Evolutionary conservation across 2,113 vertebrate species (phyloP), one percentile per base, ranked within the genome.

Genomic region (Galbula dea): DNA sequence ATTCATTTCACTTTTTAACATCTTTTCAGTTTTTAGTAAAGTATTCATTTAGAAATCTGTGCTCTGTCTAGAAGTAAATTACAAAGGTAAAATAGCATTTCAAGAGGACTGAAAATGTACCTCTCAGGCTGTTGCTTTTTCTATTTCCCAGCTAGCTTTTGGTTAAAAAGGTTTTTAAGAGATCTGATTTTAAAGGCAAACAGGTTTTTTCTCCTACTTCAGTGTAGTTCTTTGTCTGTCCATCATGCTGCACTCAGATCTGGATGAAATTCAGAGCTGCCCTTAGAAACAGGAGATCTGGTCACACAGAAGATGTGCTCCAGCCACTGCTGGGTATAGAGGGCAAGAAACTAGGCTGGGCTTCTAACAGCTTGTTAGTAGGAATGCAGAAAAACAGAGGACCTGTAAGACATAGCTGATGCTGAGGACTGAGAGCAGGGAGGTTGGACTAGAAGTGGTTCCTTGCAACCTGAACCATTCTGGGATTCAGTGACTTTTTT

Each of bases 1-100:
- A 91, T 96, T 97, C 61, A 74, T 97, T 97, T 96, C 90, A 85
- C 55, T 96, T 97, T 96, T 97, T 90, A 97, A 96, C 71, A 90
- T 94, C 89, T 89, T 96, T 92, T 63, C 94, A 84, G 37, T 43
- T 97, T 96, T 97, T 96, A 96, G 69, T 71, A 86, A 96, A 96
- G 90, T 82, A 91, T 87, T 90, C 68, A 83, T 96, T 96, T 97
- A 96, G 97, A 97, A 97, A 97, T 77, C 49, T 74, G 73, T 77
- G 69, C 51, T 32, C 86, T 93, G 58, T 63, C 89, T 81, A 80
- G 88, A 96, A 97, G 93, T 94, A 97, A 96, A 97, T 97, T 95
- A 82, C 69, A 75, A 95, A 75, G 90, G 89, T 89, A 96, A 97
- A 94, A 96, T 74, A 73, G 85, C 95, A 86, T 96, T 97, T 96